Base-by-base conservation (phyloP, 2,888 invertebrate species). In the Napeogenes inachia region DNA sequence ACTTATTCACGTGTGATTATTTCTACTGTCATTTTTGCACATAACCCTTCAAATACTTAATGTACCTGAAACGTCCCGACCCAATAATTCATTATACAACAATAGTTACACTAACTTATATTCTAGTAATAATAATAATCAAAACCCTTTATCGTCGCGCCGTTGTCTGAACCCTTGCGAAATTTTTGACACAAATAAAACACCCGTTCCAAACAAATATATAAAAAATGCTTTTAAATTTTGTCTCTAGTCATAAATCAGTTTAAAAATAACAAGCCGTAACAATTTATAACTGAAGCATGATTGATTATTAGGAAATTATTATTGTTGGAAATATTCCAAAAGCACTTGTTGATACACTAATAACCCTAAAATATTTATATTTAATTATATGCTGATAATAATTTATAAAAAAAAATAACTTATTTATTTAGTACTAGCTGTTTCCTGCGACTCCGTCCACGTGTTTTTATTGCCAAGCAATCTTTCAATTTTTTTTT, bases 41-140 rank as follows among this genome's bases (percentile, higher is more conserved):
- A 79, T 83, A 89, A 87, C 90, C 90, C 89, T 90, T 87, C 85
- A 87, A 78, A 80, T 82, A 85, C 79, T 77, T 81, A 89, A 88
- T 88, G 89, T 90, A 90, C 90, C 90, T 89, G 90, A 90, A 90
- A 87, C 77, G 79, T 83, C 82, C 83, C 89, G 79, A 89, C 85
- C 89, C 89, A 89, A 89, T 90, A 90, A 90, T 89, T 90, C 89
- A 90, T 90, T 90, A 90, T 74, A 74, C 70, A 84, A 90, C 90
- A 90, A 90, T 83, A 74, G 75, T 78, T 79, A 84, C 82, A 86
- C 84, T 84, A 87, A 85, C 86, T 83, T 79, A 80, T 81, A 80
- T 85, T 79, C 79, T 81, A 81, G 77, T 89, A 89, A 88, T 86
- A 89, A 78, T 87, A 88, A 89, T 87, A 87, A 84, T 71, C 68